phyloP scores from a whole-genome alignment of 2,888 invertebrate genomes.

The Marasmarcha lunaedactyla region DNA sequence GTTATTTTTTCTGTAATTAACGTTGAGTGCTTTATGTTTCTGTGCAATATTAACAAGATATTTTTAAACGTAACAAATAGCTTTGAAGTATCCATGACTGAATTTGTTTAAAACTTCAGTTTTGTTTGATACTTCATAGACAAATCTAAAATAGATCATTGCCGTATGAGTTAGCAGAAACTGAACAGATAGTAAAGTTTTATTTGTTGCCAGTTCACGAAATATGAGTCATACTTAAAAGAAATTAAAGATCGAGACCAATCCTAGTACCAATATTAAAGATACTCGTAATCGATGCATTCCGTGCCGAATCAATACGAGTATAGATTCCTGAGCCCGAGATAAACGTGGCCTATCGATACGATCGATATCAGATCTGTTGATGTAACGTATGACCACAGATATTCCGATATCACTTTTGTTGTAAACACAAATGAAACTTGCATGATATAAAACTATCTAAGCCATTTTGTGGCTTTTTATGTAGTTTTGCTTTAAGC shows the following conservation, averaged over 20 bases:
- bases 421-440: neutral
- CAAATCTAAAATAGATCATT: too few species aligned
- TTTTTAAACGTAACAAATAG: neutral
- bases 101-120: constrained; percentile 13
- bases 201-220: too few species aligned
- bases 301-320: constrained; percentile 42
- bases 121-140: too few species aligned
- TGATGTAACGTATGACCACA: constrained; percentile 35
- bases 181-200: too few species aligned
- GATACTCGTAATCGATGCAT: too few species aligned
- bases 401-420: constrained; percentile 17
- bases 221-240: too few species aligned
- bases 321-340: constrained; percentile 45
- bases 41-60: too few species aligned
- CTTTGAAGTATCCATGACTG: constrained; percentile 45
- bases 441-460: neutral
- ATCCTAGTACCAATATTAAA: too few species aligned
- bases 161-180: too few species aligned
- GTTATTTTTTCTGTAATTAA: constrained; percentile 41
- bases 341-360: constrained; percentile 58
- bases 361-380: constrained; percentile 42
- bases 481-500: too few species aligned
- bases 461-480: neutral
- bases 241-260: too few species aligned
- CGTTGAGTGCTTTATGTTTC: constrained; percentile 17